phyloP scores from a whole-genome alignment of 64 coral and sea anemone genomes.

The Cladopsammia gracilis region DNA sequence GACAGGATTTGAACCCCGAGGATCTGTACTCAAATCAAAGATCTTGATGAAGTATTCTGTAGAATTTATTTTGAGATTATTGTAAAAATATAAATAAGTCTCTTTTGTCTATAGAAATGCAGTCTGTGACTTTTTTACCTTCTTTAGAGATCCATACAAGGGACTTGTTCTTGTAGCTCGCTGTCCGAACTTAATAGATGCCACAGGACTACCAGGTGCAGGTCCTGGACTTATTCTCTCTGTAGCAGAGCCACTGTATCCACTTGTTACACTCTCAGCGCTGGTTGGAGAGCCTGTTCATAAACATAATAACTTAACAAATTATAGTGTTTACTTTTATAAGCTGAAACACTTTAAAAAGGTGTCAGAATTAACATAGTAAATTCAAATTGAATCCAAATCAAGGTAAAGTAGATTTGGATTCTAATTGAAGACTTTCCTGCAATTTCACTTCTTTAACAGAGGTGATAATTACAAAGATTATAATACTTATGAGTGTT shows the following conservation, averaged over 20 bases:
- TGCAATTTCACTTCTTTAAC: too few species aligned
- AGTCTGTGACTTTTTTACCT: conserved; percentile 35
- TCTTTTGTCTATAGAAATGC: too few species aligned
- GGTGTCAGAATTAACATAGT: neutral
- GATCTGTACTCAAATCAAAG: too few species aligned
- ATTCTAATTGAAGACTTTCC: too few species aligned
- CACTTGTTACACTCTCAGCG: conserved; percentile 90
- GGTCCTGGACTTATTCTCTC: conserved; percentile 72
- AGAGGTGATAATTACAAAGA: too few species aligned
- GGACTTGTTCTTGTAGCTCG: conserved; percentile 64
- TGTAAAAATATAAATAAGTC: too few species aligned
- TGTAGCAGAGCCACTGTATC: conserved; percentile 63
- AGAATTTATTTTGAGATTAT: too few species aligned
- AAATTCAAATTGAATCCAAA: too few species aligned
- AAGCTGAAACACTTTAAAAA: neutral
- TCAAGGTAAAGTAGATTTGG: too few species aligned
- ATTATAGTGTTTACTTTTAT: neutral
- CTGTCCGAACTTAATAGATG: conserved; percentile 71
- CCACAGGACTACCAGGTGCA: conserved; percentile 88
- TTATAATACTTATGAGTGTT: too few species aligned
- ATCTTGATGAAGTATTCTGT: too few species aligned
- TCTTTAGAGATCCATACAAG: conserved; percentile 86
- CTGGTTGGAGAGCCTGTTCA: conserved; percentile 81
- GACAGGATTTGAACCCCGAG: too few species aligned
- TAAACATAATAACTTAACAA: neutral